Evolutionary conservation across 1,140 invertebrate species (phyloP).

Genomic region (Cecropterus lyciades): DNA sequence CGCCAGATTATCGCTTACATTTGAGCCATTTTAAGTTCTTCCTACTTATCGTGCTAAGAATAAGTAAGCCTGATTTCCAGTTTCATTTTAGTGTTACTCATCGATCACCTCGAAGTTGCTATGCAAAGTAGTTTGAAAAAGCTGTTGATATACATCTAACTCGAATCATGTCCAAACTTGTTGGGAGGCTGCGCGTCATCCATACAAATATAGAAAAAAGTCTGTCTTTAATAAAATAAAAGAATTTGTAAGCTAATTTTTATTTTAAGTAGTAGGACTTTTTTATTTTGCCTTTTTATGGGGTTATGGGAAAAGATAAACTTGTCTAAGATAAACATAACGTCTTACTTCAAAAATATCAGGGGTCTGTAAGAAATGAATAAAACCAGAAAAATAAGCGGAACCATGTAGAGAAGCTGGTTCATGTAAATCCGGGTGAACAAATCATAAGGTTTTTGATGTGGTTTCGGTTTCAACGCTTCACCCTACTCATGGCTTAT

Average conservation of each 20-base stretch:
- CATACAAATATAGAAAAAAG: neutral
- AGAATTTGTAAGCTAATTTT: no score
- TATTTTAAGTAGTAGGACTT: no score
- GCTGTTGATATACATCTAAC: conserved; percentile 54
- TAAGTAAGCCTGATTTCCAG: conserved; percentile 55
- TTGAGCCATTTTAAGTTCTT: conserved; percentile 51
- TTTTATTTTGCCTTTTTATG: no score
- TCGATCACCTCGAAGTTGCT: conserved; percentile 54
- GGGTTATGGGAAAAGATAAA: no score
- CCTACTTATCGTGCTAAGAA: conserved; percentile 51
- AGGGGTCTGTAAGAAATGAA: no score
- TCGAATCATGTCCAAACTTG: conserved; percentile 76
- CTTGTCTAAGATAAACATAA: no score
- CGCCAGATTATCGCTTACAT: conserved; percentile 35
- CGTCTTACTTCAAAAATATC: no score
- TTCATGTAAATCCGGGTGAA: no score
- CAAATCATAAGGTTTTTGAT: conserved; percentile 64
- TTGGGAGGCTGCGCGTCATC: conserved; percentile 61
- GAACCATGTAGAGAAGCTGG: no score
- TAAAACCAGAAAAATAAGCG: no score
- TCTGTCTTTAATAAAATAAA: no score
- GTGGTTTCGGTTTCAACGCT: conserved; percentile 71
- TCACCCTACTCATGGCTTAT: conserved; percentile 75
- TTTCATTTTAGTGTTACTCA: conserved; percentile 61
- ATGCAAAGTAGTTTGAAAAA: conserved; percentile 73